Evolutionary conservation across 2,888 invertebrate species (phyloP).

Genomic region (Stenurella melanura): DNA sequence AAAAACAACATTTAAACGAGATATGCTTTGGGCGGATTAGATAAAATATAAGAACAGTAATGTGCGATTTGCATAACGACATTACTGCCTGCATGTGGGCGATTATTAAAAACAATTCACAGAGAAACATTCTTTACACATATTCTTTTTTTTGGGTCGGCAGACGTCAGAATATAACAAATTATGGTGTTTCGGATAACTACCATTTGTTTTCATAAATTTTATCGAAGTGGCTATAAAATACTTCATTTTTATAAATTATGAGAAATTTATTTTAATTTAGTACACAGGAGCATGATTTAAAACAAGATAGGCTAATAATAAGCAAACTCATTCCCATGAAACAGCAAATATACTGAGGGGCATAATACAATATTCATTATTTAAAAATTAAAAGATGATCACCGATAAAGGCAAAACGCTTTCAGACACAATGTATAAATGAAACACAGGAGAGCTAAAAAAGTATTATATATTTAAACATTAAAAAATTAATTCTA

Average conservation of each 20-base stretch:
- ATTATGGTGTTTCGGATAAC: constrained; percentile 2
- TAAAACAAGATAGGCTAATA: not conserved
- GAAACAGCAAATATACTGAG: not conserved
- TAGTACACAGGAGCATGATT: not conserved
- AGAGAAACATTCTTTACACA: constrained; percentile 6
- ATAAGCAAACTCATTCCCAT: not conserved
- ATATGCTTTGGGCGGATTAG: constrained; percentile 15
- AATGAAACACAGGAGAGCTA: no score
- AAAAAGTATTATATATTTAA: no score
- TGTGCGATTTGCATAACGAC: constrained; percentile 32
- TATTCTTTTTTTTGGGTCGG: constrained; percentile 1
- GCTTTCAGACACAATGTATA: no score
- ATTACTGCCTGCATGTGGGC: constrained; percentile 18
- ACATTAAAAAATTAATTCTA: no score
- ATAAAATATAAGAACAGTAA: constrained; percentile 31
- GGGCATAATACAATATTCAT: no score
- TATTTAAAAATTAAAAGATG: no score
- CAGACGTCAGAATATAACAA: not conserved
- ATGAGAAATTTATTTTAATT: not conserved
- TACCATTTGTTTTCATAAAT: not conserved
- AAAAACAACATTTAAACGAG: constrained; percentile 31
- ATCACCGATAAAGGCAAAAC: no score
- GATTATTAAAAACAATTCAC: constrained; percentile 21
- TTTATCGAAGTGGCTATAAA: constrained; percentile 4
- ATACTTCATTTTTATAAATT: not conserved